Conservation (phyloP, 1,140 invertebrate genomes). For the Achatina immaculata region DNA sequence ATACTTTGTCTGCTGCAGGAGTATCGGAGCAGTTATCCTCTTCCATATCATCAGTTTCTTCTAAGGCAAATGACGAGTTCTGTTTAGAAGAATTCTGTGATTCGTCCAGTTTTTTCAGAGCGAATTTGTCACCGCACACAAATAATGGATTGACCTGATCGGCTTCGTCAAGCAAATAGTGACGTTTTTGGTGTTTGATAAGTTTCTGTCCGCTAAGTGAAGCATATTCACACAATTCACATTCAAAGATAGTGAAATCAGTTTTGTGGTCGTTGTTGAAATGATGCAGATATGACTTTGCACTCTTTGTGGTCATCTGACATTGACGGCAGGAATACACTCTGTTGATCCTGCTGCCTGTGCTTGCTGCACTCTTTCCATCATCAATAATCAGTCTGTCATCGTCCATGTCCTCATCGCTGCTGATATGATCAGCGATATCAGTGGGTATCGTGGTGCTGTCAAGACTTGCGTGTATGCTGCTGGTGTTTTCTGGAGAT, state of each 20-base stretch:
- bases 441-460: neutral
- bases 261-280: slow-evolving; percentile 55
- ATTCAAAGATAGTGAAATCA: slow-evolving; percentile 61
- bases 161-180: slow-evolving; percentile 34
- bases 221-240: slow-evolving; percentile 65
- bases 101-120: neutral
- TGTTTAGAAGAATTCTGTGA: neutral
- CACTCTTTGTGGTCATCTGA: slow-evolving; percentile 57
- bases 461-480: neutral
- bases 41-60: slow-evolving; percentile 16
- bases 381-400: neutral
- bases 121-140: neutral
- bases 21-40: neutral
- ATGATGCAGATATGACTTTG: slow-evolving; percentile 58
- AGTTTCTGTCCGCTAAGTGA: slow-evolving; percentile 65
- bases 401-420: slow-evolving; percentile 48
- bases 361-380: neutral
- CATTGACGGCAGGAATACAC: slow-evolving; percentile 59
- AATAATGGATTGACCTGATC: neutral
- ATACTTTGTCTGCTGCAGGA: slow-evolving; percentile 44
- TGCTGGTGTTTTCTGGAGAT: neutral
- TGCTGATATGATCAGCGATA: slow-evolving; percentile 17
- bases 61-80: neutral
- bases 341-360: too few species aligned
- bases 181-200: slow-evolving; percentile 61